phyloP scores from a whole-genome alignment of 2,797 vertebrate genomes.

The Saguinus oedipus region DNA sequence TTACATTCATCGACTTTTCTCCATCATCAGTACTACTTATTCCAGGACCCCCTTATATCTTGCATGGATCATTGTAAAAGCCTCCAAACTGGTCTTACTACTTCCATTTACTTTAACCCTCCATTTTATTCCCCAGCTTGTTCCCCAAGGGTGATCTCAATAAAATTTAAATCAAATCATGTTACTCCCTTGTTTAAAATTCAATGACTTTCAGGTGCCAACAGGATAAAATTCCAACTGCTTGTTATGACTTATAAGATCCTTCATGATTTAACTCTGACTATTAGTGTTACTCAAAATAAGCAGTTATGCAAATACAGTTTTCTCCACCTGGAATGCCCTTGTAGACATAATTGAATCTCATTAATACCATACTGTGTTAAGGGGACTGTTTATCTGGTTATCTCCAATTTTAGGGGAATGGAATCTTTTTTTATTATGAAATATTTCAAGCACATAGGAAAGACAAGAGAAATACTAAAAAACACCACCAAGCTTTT shows the following conservation, averaged over 20 bases:
- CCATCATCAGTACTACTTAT: neutral
- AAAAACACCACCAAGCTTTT: neutral
- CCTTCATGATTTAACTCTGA: slow-evolving; percentile 57
- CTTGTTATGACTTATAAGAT: slow-evolving; percentile 23
- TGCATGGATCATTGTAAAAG: neutral
- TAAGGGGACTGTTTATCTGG: slow-evolving; percentile 11
- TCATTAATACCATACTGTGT: slow-evolving; percentile 29
- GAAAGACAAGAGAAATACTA: slow-evolving; percentile 16
- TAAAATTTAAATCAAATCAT: slow-evolving; percentile 42
- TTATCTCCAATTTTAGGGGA: neutral
- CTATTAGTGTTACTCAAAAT: slow-evolving; percentile 36
- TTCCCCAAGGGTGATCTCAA: neutral
- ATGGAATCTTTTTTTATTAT: neutral
- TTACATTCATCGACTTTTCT: neutral
- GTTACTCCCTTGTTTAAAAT: slow-evolving; percentile 50
- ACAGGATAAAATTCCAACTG: slow-evolving; percentile 40
- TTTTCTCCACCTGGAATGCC: slow-evolving; percentile 40
- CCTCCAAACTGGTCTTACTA: neutral
- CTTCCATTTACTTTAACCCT: neutral
- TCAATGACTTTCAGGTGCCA: slow-evolving; percentile 34
- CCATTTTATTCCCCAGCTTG: neutral
- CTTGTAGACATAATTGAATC: slow-evolving; percentile 38
- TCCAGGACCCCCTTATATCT: neutral
- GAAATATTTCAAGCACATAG: slow-evolving; percentile 33
- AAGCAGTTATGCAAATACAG: slow-evolving; percentile 52